These are phyloP conservation scores for Artemisiospiza belli DNA, from an alignment of 2,113 vertebrate species.

Conservation along the genomic window DNA sequence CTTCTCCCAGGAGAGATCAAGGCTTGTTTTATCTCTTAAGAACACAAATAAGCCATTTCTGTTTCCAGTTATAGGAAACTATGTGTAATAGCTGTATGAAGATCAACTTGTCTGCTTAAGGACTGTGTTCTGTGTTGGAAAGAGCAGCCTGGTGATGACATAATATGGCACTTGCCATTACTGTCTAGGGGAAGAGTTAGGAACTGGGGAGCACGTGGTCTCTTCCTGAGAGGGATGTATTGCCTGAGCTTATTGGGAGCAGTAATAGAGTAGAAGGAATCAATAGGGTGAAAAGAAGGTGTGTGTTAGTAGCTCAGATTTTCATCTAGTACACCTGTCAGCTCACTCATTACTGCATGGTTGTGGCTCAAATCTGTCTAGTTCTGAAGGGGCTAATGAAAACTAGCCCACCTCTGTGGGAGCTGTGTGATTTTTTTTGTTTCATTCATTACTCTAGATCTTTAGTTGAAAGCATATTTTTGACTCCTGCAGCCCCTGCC, in stretches of 20 bases:
- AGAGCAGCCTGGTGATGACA: background rate
- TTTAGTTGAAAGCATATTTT: background rate
- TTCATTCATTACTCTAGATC: background rate
- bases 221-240: background rate
- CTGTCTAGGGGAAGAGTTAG: background rate
- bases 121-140: background rate
- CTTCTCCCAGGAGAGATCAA: background rate
- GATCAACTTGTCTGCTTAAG: background rate
- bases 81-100: background rate
- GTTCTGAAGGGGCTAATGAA: background rate
- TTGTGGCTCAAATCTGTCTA: background rate
- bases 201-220: background rate
- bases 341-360: fast-evolving
- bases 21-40: background rate
- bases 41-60: background rate
- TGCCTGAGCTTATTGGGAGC: background rate
- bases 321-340: background rate
- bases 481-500: background rate
- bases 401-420: no score
- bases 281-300: background rate
- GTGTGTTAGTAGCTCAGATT: background rate
- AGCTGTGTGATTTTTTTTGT: background rate
- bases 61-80: background rate
- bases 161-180: background rate
- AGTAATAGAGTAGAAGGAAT: background rate